Conservation (phyloP, 2,113 vertebrate genomes). For the Macheiramphus alcinus region DNA sequence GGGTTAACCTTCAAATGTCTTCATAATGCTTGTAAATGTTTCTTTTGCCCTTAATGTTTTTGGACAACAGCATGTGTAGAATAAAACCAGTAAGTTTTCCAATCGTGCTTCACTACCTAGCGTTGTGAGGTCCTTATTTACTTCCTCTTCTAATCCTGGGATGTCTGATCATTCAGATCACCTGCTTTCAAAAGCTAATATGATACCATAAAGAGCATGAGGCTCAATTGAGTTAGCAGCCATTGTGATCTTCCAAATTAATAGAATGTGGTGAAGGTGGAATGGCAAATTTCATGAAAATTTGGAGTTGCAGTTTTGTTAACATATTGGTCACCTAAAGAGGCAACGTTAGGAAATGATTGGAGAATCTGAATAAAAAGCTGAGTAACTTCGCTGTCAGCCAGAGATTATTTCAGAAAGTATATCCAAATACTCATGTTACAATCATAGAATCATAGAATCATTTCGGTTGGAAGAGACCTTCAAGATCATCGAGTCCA, state of each 20-base stretch:
- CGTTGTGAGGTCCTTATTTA: neutral
- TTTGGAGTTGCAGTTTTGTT: neutral
- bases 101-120: neutral
- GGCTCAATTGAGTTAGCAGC: neutral
- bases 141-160: neutral
- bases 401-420: neutral
- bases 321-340: neutral
- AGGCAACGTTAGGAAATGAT: neutral
- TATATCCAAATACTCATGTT: neutral
- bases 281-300: neutral
- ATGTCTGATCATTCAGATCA: neutral
- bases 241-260: neutral
- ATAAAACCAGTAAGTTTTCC: neutral
- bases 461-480: too few species aligned
- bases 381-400: neutral
- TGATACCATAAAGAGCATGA: neutral
- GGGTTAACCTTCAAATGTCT: neutral
- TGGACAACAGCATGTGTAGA: neutral
- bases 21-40: neutral
- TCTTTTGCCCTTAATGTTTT: neutral
- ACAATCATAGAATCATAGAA: too few species aligned
- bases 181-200: neutral
- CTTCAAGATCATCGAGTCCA: too few species aligned
- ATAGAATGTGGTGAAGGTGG: neutral
- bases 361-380: neutral